Conservation (phyloP, 2,113 vertebrate species). For the Nycticryphes semicollaris region DNA sequence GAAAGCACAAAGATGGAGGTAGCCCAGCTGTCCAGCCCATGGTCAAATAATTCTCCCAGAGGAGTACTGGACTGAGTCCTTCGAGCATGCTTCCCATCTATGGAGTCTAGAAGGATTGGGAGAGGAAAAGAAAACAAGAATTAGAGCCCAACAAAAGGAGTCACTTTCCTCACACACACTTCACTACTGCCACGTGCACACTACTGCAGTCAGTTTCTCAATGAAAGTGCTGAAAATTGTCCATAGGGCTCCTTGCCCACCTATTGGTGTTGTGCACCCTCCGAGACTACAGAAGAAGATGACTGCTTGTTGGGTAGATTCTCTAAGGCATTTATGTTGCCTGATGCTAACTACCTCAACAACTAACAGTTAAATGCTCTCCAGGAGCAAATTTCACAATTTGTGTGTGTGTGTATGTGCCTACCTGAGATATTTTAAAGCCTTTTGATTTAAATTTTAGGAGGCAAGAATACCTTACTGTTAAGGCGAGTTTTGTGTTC, state of each 20-base stretch:
- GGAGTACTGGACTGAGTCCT: slow-evolving; percentile 73
- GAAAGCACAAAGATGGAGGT: slow-evolving; percentile 71
- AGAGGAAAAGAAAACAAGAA: not conserved
- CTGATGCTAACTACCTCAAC: not conserved
- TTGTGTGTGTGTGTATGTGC: not conserved
- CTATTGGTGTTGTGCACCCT: not conserved
- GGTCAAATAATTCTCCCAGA: slow-evolving; percentile 74
- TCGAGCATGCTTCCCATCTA: slow-evolving; percentile 75
- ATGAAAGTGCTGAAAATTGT: not conserved
- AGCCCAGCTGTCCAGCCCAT: slow-evolving; percentile 76
- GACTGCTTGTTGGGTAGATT: not conserved
- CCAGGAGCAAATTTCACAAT: not conserved
- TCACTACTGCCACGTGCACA: not conserved
- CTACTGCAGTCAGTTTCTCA: not conserved
- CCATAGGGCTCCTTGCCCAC: not conserved
- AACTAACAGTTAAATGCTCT: not conserved
- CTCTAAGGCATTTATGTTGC: not conserved
- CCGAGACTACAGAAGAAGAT: not conserved
- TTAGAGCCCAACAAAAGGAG: not conserved
- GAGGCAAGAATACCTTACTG: not conserved
- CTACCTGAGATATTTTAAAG: not conserved
- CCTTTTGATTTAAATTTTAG: not conserved
- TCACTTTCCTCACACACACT: not conserved
- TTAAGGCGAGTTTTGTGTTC: not conserved
- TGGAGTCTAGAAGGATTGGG: slow-evolving; percentile 54